Evolutionary conservation across 2,797 vertebrate genomes (phyloP), one percentile per base, ranked within the genome.

Genomic region (Falco biarmicus): DNA sequence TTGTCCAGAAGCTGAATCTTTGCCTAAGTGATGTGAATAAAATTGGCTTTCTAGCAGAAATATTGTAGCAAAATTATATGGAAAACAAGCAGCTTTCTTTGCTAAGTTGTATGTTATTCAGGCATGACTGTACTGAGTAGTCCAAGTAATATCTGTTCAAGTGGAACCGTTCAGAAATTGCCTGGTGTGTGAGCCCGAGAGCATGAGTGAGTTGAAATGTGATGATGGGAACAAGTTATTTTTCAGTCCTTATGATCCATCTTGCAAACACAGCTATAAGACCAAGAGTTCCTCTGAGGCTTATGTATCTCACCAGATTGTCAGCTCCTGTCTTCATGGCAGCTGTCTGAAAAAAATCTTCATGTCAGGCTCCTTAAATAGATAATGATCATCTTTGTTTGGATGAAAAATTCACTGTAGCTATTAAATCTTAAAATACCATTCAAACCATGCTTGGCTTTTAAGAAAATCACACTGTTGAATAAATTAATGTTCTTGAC

Each of bases 71-170:
- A 31, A 57, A 34, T 64, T 37, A 11, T 13, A 4, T 28, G 37
- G 74, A 43, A 53, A 53, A 51, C 32, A 13, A 21, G 18, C 31
- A 9, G 29, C 28, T 87, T 65, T 17, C 6, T 31, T 51, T 59
- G 34, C 29, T 12, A 10, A 43, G 4, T 4, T 48, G 45, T 34
- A 2, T 0, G 0, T 75, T n/a, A 14, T 50, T 48, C 15, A 2
- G 6, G 29, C 13, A 10, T 28, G 26, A 61, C 11, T 2, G 0
- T n/a, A 5, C 18, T 32, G 32, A 3, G 7, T 57, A 32, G 24
- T 41, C 32, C 19, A 29, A 20, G 37, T 22, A 53, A 3, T 59
- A 37, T 11, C 41, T 53, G 28, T 15, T 60, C 24, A 41, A 84
- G 32, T 64, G 16, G 10, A 28, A 66, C 26, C 5, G 3, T 86